A percentile compares a stretch with the other conserved stretches of the same genome.
Evolutionary conservation across 1,140 invertebrate genomes (phyloP).

Genomic region (Eriocheir sinensis): DNA sequence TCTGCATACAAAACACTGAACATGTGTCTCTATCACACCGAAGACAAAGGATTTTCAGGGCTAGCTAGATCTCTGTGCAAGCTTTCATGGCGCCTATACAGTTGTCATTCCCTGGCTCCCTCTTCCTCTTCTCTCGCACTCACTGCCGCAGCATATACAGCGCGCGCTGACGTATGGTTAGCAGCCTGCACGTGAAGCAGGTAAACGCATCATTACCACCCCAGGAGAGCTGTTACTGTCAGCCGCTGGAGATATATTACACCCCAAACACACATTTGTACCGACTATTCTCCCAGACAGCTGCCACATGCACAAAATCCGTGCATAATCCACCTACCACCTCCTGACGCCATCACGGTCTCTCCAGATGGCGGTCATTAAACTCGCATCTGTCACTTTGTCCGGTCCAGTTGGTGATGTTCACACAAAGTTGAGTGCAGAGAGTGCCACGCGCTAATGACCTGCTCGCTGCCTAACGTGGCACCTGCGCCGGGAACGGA

Average conservation of each 20-base stretch:
- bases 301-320: not conserved
- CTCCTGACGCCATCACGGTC: constrained; percentile 19
- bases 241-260: not conserved
- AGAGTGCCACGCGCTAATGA: not conserved
- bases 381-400: constrained; percentile 23
- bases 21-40: too few species aligned
- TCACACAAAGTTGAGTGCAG: constrained; percentile 23
- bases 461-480: not conserved
- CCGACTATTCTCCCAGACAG: not conserved
- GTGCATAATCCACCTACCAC: constrained; percentile 2
- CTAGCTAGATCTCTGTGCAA: too few species aligned
- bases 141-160: too few species aligned
- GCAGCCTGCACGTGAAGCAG: not conserved
- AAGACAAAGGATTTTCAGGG: too few species aligned
- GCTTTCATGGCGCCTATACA: too few species aligned
- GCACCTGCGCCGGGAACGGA: not conserved
- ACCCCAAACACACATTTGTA: not conserved
- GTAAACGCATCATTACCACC: not conserved
- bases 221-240: constrained; percentile 1
- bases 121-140: too few species aligned
- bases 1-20: too few species aligned
- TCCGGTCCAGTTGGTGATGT: constrained; percentile 2
- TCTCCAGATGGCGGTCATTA: constrained; percentile 20
- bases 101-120: too few species aligned
- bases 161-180: not conserved